Base-by-base conservation (phyloP, 30 jellyfish, hydroid and myxozoan species). In the Nemopilema nomurai region DNA sequence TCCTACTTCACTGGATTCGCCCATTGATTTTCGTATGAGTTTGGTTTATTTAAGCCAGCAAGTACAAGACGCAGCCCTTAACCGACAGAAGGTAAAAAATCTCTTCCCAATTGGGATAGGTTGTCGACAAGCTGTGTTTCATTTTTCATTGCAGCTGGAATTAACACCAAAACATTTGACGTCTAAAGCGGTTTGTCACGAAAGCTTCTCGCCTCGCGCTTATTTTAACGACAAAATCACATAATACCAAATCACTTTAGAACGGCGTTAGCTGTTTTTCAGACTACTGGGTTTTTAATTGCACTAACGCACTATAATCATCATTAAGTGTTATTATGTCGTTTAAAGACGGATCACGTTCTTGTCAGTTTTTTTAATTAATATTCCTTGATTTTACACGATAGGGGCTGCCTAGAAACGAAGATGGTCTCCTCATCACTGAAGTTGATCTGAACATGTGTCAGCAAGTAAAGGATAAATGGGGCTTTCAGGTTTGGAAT, bases 401-500 rank as follows among this genome's bases (percentile, higher is more conserved):
- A 17, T 67, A 90, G 97, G 99, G 99, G 49, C 64, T 94, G 79
- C 94, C 99, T 24, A 77, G 99, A 68, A 71, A 67, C 53, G 88
- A 74, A 28, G 99, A 94, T 84, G 99, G 99, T 25, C 72, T 94
- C 7, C 89, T 94, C n/a, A 79, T 94, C 63, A 77, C 99, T 0
- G 99, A 94, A 70, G 87, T 94, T 41, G 99, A 94, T 69, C 51
- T 94, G 74, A 94, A 94, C 71, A 32, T 94, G 80, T 89, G 97
- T 74, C 90, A 96, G 1, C 99, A 94, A 81, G 99, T 94, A 4
- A 85, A 80, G 63, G 99, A 94, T 49, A 64, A 77, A 52, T 94
- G 99, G 99, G 96, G 99, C 26, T 88, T 94, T 66, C 99, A 94
- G 97, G 97, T 90, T 32, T 17, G 71, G 19, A 3, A 17, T 81